Evolutionary conservation across 2,113 vertebrate species (phyloP).

Genomic region (Leucoraja erinaceus): DNA sequence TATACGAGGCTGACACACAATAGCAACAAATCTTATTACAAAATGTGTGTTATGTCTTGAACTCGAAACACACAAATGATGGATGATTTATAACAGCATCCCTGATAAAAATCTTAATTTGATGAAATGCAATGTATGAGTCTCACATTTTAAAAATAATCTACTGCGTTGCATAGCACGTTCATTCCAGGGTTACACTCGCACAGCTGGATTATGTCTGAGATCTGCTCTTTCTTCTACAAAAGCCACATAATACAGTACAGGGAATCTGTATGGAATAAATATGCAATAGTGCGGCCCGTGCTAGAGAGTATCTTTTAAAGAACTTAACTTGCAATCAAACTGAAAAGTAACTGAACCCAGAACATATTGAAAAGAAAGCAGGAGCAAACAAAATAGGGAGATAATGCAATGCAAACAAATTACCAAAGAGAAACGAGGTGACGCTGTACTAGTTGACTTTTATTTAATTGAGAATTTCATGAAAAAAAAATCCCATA

Average conservation of each 20-base stretch:
- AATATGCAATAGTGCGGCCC: not conserved
- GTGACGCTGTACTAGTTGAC: not conserved
- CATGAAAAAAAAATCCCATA: not conserved
- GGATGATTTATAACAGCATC: not conserved
- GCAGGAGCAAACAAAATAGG: slow-evolving; percentile 2
- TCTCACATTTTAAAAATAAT: not conserved
- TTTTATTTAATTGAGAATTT: slow-evolving; percentile 18
- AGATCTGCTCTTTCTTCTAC: not conserved
- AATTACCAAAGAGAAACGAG: not conserved
- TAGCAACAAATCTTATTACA: not conserved
- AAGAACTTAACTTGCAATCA: not conserved
- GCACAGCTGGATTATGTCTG: slow-evolving; percentile 1
- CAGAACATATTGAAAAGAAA: not conserved
- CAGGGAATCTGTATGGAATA: not conserved
- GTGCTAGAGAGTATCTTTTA: not conserved
- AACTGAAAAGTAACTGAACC: not conserved
- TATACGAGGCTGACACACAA: not conserved
- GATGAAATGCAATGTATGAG: not conserved
- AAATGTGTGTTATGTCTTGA: not conserved
- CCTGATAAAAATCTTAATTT: not conserved
- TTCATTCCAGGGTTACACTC: not conserved
- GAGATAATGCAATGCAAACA: not conserved
- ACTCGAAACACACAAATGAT: not conserved
- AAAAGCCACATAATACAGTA: not conserved
- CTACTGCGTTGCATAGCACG: not conserved